These are phyloP conservation scores for Nephrotoma appendiculata DNA, from an alignment of 2,888 invertebrate species.

Conservation along the genomic window DNA sequence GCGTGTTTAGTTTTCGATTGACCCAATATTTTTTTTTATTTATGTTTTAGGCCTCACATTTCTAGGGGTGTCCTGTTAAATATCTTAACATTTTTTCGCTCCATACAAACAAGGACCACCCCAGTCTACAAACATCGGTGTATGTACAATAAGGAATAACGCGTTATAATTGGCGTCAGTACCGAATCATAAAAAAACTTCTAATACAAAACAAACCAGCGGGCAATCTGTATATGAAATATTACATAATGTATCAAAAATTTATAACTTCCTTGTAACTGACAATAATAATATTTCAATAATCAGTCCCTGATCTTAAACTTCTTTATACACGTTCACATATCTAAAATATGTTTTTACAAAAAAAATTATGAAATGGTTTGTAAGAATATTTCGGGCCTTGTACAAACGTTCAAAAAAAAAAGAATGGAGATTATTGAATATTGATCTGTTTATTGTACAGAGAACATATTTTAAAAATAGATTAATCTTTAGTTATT, in stretches of 20 bases:
- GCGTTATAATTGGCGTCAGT: no score
- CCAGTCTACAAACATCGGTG: no score
- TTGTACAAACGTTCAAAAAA: background rate
- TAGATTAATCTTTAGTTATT: background rate
- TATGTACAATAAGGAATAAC: no score
- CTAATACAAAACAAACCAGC: background rate
- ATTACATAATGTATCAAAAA: background rate
- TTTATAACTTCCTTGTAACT: background rate
- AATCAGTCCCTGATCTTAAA: background rate
- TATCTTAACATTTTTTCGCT: no score
- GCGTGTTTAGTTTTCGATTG: no score
- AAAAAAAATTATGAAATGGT: background rate
- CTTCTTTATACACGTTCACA: background rate
- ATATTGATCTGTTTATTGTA: background rate
- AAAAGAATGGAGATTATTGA: background rate
- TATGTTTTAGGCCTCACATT: no score
- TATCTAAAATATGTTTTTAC: background rate
- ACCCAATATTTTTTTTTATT: no score
- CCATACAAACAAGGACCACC: no score
- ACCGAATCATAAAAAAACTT: no score
- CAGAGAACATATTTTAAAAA: background rate
- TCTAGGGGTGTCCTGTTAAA: no score
- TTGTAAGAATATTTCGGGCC: background rate
- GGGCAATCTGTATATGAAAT: background rate
- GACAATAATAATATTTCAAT: background rate